Percentiles rank a stretch among this genome's conserved stretches.
Conservation (phyloP, 2,797 vertebrate genomes). For the Bufotes viridis region DNA sequence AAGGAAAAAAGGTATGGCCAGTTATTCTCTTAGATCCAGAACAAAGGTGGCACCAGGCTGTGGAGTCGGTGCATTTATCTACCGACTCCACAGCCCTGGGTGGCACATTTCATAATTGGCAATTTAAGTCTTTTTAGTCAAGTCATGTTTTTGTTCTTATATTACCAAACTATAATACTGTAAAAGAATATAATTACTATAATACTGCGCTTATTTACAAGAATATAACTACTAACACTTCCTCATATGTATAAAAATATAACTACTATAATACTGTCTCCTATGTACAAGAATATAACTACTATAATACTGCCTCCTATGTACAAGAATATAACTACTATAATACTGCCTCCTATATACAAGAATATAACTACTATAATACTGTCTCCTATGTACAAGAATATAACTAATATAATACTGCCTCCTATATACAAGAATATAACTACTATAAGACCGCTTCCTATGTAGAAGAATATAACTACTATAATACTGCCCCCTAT, state of each 20-base stretch:
- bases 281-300: constrained; percentile 1
- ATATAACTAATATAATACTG: constrained; percentile 1
- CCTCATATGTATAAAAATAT: background rate
- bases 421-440: background rate
- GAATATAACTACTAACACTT: background rate
- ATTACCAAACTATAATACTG: background rate
- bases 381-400: background rate
- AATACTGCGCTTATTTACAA: background rate
- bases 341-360: background rate
- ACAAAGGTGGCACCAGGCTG: background rate
- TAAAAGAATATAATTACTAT: constrained; percentile 11
- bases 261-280: background rate
- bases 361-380: constrained; percentile 14
- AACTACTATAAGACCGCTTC: background rate
- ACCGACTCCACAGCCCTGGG: too few relatives aligned
- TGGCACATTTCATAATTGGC: too few relatives aligned
- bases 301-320: constrained; percentile 6
- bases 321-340: constrained; percentile 9
- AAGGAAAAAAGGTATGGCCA: background rate
- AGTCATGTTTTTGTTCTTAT: too few relatives aligned
- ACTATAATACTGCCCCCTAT: background rate
- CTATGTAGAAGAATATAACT: background rate
- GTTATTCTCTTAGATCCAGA: background rate
- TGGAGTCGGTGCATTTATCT: too few relatives aligned
- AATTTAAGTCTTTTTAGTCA: too few relatives aligned